Conservation (phyloP, 2,888 invertebrate genomes). For the Chironomus riparius region DNA sequence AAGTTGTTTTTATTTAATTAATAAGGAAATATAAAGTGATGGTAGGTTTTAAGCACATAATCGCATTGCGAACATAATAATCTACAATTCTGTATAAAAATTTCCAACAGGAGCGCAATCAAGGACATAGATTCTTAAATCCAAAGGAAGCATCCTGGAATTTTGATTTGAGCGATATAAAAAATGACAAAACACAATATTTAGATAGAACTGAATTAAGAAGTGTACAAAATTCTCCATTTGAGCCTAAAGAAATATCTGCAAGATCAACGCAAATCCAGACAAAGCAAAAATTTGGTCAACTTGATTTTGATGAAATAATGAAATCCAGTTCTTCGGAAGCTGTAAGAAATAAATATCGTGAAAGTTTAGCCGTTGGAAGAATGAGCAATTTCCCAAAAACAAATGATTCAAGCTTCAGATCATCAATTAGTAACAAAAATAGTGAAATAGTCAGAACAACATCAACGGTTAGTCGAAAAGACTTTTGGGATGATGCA, state of each 20-base stretch:
- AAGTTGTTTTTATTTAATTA: too few species aligned
- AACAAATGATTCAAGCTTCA: conserved; percentile 5
- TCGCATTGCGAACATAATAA: too few species aligned
- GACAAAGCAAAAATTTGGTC: neutral
- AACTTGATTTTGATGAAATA: conserved; percentile 35
- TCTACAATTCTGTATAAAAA: too few species aligned
- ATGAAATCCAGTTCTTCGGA: conserved; percentile 38
- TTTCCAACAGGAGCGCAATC: too few species aligned
- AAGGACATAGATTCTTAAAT: too few species aligned
- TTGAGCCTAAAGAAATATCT: conserved; percentile 13
- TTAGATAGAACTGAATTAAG: neutral
- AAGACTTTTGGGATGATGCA: neutral
- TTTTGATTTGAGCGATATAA: conserved; percentile 5
- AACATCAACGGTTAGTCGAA: neutral
- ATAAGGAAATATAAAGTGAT: too few species aligned
- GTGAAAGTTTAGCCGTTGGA: neutral
- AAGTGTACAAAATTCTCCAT: neutral
- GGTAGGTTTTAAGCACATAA: too few species aligned
- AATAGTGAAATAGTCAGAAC: too few species aligned
- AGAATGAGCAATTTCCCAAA: neutral
- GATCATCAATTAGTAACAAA: neutral
- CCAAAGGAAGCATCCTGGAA: neutral
- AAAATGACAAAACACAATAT: conserved; percentile 1
- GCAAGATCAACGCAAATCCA: neutral
- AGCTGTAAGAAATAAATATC: conserved; percentile 33